phyloP scores from a whole-genome alignment of 2,113 vertebrate genomes.

The Aptenodytes patagonicus region DNA sequence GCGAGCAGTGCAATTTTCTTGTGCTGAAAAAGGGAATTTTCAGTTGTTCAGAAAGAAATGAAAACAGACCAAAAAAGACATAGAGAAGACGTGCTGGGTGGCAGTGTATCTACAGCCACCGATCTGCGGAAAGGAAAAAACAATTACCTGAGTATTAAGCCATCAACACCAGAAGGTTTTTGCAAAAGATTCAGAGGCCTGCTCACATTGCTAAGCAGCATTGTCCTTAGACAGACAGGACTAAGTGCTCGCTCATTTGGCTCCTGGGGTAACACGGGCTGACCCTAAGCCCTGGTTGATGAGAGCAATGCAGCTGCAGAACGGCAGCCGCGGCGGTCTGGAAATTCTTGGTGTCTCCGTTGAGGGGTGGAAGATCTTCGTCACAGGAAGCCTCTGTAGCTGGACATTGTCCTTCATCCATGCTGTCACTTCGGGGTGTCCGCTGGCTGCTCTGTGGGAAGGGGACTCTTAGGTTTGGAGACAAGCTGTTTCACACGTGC shows the following conservation, averaged over 20 bases:
- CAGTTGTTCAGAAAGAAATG: neutral
- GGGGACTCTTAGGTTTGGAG: neutral
- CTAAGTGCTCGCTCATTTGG: neutral
- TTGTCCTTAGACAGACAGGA: neutral
- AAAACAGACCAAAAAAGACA: neutral
- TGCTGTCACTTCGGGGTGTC: neutral
- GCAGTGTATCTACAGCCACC: neutral
- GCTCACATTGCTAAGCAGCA: neutral
- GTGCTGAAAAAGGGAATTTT: neutral
- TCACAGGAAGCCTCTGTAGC: neutral
- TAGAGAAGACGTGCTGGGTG: neutral
- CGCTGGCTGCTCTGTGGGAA: neutral
- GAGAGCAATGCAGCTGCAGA: neutral
- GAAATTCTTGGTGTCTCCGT: neutral
- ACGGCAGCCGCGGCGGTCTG: fast-evolving
- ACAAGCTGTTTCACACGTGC: fast-evolving
- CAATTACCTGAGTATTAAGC: neutral
- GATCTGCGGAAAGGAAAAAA: neutral
- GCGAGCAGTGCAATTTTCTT: neutral
- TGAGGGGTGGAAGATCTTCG: neutral
- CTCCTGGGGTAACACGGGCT: neutral
- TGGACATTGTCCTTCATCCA: neutral
- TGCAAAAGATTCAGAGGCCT: neutral
- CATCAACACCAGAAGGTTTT: neutral
- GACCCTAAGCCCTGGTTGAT: too few species aligned